Conservation (phyloP, 2,797 vertebrate species). For the Bradypus variegatus region DNA sequence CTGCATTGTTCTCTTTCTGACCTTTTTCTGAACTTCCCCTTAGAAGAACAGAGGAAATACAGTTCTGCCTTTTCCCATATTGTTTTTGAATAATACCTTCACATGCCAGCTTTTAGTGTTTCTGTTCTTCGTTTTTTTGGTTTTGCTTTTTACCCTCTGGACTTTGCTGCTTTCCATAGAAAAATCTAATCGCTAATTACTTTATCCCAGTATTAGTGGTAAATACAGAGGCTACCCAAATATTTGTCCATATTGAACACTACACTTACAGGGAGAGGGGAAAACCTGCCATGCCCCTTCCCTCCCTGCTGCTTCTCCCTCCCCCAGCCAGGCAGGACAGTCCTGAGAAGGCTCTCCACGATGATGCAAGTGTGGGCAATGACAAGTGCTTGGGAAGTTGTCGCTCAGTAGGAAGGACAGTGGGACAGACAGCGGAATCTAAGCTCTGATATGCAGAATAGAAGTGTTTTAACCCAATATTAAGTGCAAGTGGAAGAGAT, state of each 20-base stretch:
- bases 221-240: constrained; percentile 33
- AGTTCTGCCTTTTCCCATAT: constrained; percentile 65
- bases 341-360: background rate
- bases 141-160: background rate
- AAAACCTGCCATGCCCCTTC: background rate
- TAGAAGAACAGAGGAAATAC: constrained; percentile 68
- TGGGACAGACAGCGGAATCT: rapidly evolving
- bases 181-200: background rate
- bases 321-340: background rate
- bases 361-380: rapidly evolving
- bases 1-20: constrained; percentile 70
- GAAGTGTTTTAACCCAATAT: background rate
- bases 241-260: background rate
- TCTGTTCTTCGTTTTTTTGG: constrained; percentile 43
- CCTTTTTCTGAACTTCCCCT: constrained; percentile 71
- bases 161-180: constrained; percentile 33
- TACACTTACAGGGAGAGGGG: background rate
- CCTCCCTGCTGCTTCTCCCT: background rate
- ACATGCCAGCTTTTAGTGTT: background rate
- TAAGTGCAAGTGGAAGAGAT: background rate
- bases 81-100: constrained; percentile 64
- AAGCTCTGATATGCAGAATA: background rate
- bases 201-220: constrained; percentile 14
- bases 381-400: background rate
- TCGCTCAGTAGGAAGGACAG: background rate